Base-by-base conservation (phyloP, 2,113 vertebrate species). In the Antechinus flavipes region DNA sequence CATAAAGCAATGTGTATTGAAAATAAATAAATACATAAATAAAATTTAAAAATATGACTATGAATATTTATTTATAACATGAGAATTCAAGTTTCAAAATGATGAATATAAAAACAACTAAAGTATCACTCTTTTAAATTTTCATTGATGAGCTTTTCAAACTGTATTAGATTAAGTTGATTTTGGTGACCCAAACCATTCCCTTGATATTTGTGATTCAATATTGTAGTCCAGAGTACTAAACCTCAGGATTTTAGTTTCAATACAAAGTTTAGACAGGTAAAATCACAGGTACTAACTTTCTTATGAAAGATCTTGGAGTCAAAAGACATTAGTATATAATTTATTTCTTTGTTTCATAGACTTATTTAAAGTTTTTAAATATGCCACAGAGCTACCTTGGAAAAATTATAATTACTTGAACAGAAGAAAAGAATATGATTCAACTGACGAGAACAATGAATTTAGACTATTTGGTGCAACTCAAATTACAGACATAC, bases 401-500 rank as follows among this genome's bases (percentile, higher is more conserved):
- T 90, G 24, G 27, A 49, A 90, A 26, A 47, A 49, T 24, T 90
- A 30, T 42, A 25, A 50, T 52, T 9, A 50, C 47, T 49, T 90
- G 47, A 49, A 49, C 49, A 52, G 47, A 26, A 90, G 26, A 50
- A 90, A 47, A 25, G 25, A 90, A n/a, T 90, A 26, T 25, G 24
- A 90, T 6, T 52, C 47, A 49, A 8, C 27, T 46, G 89, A 50
- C 3, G 1, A 90, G 42, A 49, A 14, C 55, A 27, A 5, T 55
- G 76, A 95, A 54, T 47, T 55, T 54, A 93, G 6, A 93, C 24
- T 93, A 92, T 92, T 24, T 61, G 27, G 8, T 1, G 24, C 24
- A 35, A 2, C 91, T 97, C 30, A 92, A 92, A 56, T 47, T 23
- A 3, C n/a, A 76, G 56, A 58, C 93, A 30, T 84, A 46, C 94